These are phyloP conservation scores for Zygogramma bicolorata DNA, from an alignment of 2,888 invertebrate species.

Conservation along the genomic window DNA sequence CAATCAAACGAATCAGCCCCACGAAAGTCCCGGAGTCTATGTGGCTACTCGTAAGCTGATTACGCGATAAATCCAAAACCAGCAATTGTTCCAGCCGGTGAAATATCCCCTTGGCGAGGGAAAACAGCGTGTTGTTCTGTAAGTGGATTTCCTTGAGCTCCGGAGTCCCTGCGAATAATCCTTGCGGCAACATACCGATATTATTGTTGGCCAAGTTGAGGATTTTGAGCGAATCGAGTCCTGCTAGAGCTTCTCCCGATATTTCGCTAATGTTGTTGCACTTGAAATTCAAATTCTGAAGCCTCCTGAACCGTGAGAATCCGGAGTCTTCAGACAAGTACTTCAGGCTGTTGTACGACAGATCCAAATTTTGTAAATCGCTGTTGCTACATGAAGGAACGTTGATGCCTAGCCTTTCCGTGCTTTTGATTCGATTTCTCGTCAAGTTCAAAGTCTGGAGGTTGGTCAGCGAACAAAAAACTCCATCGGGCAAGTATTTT, in stretches of 20 bases:
- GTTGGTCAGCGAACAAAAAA: slow-evolving; percentile 84
- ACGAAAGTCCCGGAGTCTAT: slow-evolving; percentile 88
- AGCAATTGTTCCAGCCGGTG: slow-evolving; percentile 86
- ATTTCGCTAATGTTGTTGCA: slow-evolving; percentile 87
- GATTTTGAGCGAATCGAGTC: slow-evolving; percentile 82
- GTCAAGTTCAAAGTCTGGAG: slow-evolving; percentile 88
- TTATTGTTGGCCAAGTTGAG: slow-evolving; percentile 90
- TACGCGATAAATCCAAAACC: slow-evolving; percentile 86
- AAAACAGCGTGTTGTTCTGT: slow-evolving; percentile 86
- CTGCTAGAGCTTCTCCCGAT: slow-evolving; percentile 82
- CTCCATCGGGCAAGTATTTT: slow-evolving; percentile 81
- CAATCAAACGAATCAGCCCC: slow-evolving; percentile 85
- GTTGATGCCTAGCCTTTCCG: slow-evolving; percentile 81
- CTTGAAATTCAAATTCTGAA: slow-evolving; percentile 84
- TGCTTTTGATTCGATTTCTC: slow-evolving; percentile 82
- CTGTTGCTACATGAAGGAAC: slow-evolving; percentile 74
- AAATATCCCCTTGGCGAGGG: slow-evolving; percentile 85
- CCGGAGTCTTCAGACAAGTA: slow-evolving; percentile 78
- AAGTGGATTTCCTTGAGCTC: slow-evolving; percentile 86
- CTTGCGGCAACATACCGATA: slow-evolving; percentile 83
- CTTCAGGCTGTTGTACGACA: slow-evolving; percentile 84
- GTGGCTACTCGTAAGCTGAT: slow-evolving; percentile 86
- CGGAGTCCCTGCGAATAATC: slow-evolving; percentile 83
- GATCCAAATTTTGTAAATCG: slow-evolving; percentile 81
- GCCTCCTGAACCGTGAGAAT: slow-evolving; percentile 79